Evolutionary conservation across 2,113 vertebrate species (phyloP).

Genomic region (Prinia subflava): DNA sequence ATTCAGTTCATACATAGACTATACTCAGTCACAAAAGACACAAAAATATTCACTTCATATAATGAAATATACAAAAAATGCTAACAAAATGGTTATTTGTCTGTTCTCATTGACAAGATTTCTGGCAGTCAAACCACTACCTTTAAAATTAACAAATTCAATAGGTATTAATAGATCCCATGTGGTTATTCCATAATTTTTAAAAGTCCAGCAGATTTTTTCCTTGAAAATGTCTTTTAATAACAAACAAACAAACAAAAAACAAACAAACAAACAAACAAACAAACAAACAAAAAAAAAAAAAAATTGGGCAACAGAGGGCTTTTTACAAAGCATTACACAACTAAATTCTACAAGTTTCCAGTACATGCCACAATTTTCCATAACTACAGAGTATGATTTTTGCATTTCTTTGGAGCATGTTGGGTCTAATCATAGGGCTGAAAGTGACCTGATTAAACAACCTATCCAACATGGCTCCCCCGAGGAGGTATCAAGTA

Average conservation of each 20-base stretch:
- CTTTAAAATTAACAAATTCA: neutral
- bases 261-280: no score
- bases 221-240: neutral
- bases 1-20: rapidly evolving
- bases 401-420: neutral
- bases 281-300: no score
- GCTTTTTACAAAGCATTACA: neutral
- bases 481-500: neutral
- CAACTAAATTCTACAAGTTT: neutral
- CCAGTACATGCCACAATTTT: neutral
- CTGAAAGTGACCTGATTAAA: neutral
- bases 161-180: neutral
- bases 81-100: neutral
- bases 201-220: neutral
- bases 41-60: neutral
- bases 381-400: neutral
- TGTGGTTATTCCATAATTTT: neutral
- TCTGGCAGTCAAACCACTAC: neutral
- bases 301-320: neutral
- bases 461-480: neutral
- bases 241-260: no score
- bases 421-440: neutral
- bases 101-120: neutral
- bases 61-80: neutral
- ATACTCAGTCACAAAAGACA: rapidly evolving